A percentile compares a stretch with the other conserved stretches of the same genome.
phyloP scores from a whole-genome alignment of 2,797 vertebrate species.

The Mycteria americana region DNA sequence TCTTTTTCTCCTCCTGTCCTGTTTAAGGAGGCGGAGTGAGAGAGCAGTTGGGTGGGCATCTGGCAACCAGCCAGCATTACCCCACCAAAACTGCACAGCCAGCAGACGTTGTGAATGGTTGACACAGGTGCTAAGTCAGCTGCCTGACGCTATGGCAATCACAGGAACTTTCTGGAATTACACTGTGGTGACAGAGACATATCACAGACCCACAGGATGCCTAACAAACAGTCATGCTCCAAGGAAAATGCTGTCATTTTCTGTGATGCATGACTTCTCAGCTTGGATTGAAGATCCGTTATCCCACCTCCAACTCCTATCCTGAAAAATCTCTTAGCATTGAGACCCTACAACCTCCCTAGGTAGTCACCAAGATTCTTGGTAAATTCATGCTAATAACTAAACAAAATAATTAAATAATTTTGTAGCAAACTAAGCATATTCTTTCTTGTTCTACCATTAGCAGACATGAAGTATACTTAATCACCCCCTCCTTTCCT shows the following conservation, averaged over 20 bases:
- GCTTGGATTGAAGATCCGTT: not conserved
- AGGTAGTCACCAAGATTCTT: not conserved
- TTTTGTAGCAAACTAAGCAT: not conserved
- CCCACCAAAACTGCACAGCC: not conserved
- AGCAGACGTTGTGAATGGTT: not conserved
- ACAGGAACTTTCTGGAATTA: not conserved
- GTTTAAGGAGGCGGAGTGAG: not conserved
- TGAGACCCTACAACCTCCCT: not conserved
- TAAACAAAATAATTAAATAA: not conserved
- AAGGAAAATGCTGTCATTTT: not conserved
- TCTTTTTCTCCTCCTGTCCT: not conserved
- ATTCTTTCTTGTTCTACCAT: not conserved
- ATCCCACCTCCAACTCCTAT: not conserved
- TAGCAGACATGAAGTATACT: not conserved
- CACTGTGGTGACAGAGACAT: not conserved
- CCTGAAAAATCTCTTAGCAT: not conserved
- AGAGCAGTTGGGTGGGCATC: not conserved
- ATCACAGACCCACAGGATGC: not conserved
- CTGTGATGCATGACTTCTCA: not conserved
- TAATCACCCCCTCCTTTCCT: not conserved
- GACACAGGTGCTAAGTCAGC: not conserved
- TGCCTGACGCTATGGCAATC: not conserved
- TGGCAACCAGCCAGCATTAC: not conserved
- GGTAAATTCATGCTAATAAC: not conserved
- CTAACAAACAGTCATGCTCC: not conserved